Conservation (phyloP, 1,140 invertebrate species). For the Radopholus similis region DNA sequence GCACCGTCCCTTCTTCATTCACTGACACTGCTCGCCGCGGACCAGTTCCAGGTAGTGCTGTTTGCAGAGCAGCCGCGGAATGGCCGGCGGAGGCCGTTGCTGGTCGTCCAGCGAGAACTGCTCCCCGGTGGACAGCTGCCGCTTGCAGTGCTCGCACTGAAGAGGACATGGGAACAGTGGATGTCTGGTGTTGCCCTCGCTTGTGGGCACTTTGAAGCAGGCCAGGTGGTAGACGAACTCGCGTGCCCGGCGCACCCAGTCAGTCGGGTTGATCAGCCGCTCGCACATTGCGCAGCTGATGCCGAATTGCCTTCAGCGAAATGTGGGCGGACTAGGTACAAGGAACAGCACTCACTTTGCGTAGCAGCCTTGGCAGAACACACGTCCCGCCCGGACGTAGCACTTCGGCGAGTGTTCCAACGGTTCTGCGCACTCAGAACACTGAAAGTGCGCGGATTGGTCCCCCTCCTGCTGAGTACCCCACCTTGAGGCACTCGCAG, state of each 20-base stretch:
- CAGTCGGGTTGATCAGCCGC: conserved; percentile 81
- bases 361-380: conserved; percentile 27
- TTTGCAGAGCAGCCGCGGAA: conserved; percentile 80
- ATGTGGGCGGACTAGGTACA: neutral
- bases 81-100: neutral
- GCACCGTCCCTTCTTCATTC: neutral
- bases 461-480: neutral
- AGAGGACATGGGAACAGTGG: conserved; percentile 66
- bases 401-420: conserved; percentile 8
- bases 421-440: neutral
- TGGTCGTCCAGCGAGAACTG: conserved; percentile 89
- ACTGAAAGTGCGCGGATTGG: neutral
- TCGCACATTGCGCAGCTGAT: conserved; percentile 92
- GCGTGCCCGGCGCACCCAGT: conserved; percentile 90
- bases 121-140: conserved; percentile 92
- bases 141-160: conserved; percentile 86
- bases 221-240: conserved; percentile 93
- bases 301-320: conserved; percentile 77
- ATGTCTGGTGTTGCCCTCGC: neutral
- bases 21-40: conserved; percentile 66
- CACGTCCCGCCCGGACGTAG: neutral
- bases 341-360: neutral
- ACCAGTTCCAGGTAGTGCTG: conserved; percentile 88
- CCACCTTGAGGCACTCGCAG: conserved; percentile 11
- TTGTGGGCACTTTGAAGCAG: conserved; percentile 70